Evolutionary conservation across 2,113 vertebrate genomes (phyloP).

Genomic region (Syngnathus typhle): DNA sequence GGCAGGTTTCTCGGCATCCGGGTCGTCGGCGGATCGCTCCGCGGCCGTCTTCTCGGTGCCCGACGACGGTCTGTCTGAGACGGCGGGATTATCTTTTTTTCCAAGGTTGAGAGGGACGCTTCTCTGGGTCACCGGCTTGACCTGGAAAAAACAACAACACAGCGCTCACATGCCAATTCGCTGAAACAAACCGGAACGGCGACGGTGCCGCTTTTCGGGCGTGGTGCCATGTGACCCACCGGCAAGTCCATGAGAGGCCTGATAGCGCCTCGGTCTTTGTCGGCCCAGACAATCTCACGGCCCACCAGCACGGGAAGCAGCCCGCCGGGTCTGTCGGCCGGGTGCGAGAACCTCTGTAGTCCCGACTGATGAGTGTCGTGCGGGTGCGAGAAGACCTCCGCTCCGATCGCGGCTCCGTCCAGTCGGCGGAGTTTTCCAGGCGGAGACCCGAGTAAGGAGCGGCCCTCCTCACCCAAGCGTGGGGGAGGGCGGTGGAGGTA

Average conservation of each 20-base stretch:
- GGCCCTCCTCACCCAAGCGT: slow-evolving; percentile 51
- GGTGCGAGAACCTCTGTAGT: slow-evolving; percentile 36
- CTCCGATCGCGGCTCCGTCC: slow-evolving; percentile 33
- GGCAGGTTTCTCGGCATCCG: slow-evolving; percentile 34
- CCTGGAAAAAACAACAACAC: slow-evolving; percentile 18
- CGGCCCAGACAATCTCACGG: slow-evolving; percentile 47
- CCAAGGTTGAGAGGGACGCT: slow-evolving; percentile 61
- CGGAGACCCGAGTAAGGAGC: slow-evolving; percentile 50
- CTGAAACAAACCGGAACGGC: neutral
- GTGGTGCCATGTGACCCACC: slow-evolving; percentile 31
- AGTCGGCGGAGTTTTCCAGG: slow-evolving; percentile 56
- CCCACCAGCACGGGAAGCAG: slow-evolving; percentile 39
- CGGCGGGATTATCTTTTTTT: slow-evolving; percentile 39
- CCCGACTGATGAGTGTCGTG: slow-evolving; percentile 49
- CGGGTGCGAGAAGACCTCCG: slow-evolving; percentile 28
- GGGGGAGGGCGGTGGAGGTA: slow-evolving; percentile 35
- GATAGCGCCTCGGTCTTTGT: slow-evolving; percentile 47
- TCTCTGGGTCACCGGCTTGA: slow-evolving; percentile 53
- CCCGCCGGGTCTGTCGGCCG: slow-evolving; percentile 40
- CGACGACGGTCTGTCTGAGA: slow-evolving; percentile 27
- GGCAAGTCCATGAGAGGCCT: slow-evolving; percentile 61
- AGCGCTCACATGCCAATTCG: too few species aligned
- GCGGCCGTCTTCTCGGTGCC: slow-evolving; percentile 45
- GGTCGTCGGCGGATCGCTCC: slow-evolving; percentile 31
- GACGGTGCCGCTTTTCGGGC: neutral